These are phyloP conservation scores for Notothenia rossii DNA, from an alignment of 2,113 vertebrate species.

Conservation along the genomic window DNA sequence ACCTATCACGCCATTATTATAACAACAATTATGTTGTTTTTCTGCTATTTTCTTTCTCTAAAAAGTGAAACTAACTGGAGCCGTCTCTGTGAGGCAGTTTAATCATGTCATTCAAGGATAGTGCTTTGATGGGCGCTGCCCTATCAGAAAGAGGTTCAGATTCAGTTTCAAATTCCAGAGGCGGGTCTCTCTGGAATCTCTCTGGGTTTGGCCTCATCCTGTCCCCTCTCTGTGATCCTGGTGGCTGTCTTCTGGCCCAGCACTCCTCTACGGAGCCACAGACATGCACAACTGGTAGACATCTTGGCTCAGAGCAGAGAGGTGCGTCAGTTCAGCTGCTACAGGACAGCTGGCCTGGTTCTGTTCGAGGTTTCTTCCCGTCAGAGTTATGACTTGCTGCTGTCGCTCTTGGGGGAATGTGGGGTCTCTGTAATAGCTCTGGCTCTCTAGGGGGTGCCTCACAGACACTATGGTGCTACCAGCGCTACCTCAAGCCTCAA, in stretches of 20 bases:
- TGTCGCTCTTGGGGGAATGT: background rate
- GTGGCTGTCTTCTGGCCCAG: constrained; percentile 44
- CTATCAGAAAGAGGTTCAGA: constrained; percentile 48
- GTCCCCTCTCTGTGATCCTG: constrained; percentile 15
- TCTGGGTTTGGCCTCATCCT: constrained; percentile 42
- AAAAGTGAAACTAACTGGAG: background rate
- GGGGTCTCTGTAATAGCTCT: background rate
- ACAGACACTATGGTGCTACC: constrained; percentile 22
- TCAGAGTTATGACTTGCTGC: background rate
- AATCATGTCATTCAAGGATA: constrained; percentile 23
- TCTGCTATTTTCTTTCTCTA: constrained; percentile 1
- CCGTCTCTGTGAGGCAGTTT: constrained; percentile 1
- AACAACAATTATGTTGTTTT: background rate
- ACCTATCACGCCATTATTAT: too few species aligned
- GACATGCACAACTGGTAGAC: constrained; percentile 81
- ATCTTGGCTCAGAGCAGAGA: constrained; percentile 69
- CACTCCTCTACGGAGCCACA: constrained; percentile 38
- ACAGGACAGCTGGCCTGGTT: constrained; percentile 71
- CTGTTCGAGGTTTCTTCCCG: background rate
- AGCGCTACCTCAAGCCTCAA: background rate
- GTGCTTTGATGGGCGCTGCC: constrained; percentile 25
- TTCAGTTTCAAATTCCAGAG: constrained; percentile 66
- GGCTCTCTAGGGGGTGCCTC: constrained; percentile 50
- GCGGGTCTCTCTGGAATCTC: constrained; percentile 60
- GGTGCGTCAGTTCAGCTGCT: constrained; percentile 79